Conservation (phyloP, 1,140 invertebrate species). For the Diachasma alloeum region DNA sequence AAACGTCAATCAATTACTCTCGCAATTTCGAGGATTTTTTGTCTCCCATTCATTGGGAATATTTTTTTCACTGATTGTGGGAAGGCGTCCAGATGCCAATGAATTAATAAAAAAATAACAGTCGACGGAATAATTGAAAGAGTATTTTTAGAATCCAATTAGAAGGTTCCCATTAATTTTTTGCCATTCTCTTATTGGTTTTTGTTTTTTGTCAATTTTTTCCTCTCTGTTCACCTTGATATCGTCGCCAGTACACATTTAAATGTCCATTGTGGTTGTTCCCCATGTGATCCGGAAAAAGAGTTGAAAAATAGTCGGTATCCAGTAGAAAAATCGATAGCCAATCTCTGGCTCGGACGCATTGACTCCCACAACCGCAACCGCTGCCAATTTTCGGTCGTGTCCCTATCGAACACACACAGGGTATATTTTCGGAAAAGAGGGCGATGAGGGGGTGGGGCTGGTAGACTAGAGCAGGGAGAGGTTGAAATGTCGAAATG, state of each 20-base stretch:
- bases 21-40: neutral
- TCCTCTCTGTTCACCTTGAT: conserved; percentile 7
- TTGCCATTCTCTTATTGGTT: neutral
- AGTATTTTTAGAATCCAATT: conserved; percentile 7
- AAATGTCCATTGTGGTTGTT: conserved; percentile 22
- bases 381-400: conserved; percentile 28
- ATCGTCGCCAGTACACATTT: conserved; percentile 19
- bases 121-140: neutral
- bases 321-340: conserved; percentile 29
- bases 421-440: neutral
- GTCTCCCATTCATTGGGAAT: neutral
- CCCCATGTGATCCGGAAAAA: conserved; percentile 21
- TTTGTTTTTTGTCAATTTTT: neutral
- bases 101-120: neutral
- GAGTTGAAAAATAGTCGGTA: conserved; percentile 29
- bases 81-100: neutral
- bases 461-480: neutral
- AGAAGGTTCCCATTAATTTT: conserved; percentile 6
- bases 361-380: conserved; percentile 31
- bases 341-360: conserved; percentile 26
- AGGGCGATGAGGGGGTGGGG: too few relatives aligned
- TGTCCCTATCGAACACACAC: conserved; percentile 3
- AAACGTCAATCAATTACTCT: neutral
- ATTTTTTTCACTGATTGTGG: neutral
- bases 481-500: neutral